phyloP scores from a whole-genome alignment of 1,140 invertebrate species.

The Orius insidiosus region DNA sequence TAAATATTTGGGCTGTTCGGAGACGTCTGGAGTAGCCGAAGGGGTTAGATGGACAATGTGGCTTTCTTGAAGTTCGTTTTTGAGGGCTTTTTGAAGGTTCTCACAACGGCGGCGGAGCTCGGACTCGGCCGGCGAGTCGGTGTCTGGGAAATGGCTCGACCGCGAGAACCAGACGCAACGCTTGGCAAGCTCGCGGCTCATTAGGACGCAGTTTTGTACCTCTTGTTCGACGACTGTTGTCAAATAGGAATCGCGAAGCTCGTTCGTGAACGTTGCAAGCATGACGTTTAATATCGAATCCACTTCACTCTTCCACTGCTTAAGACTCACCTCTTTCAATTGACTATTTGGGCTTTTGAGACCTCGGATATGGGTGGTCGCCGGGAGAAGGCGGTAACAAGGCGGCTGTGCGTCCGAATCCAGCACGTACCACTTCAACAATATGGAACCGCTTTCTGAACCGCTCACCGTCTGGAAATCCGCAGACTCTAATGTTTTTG shows the following conservation, averaged over 20 bases:
- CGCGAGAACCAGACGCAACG: slow-evolving; percentile 55
- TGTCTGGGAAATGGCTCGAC: slow-evolving; percentile 27
- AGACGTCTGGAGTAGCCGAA: slow-evolving; percentile 29
- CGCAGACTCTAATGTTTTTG: slow-evolving; percentile 53
- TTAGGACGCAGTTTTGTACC: slow-evolving; percentile 57
- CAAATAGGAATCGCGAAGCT: slow-evolving; percentile 57
- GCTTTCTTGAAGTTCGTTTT: slow-evolving; percentile 32
- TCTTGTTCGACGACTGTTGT: slow-evolving; percentile 64
- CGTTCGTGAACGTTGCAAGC: slow-evolving; percentile 46
- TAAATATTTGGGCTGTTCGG: slow-evolving; percentile 42
- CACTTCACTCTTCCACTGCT: slow-evolving; percentile 38
- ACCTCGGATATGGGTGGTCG: slow-evolving; percentile 34
- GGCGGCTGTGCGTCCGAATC: slow-evolving; percentile 49
- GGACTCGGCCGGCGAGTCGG: slow-evolving; percentile 26
- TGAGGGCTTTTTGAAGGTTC: slow-evolving; percentile 47
- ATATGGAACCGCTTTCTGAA: slow-evolving; percentile 36
- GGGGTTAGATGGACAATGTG: slow-evolving; percentile 40
- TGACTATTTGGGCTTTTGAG: slow-evolving; percentile 28
- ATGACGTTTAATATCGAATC: slow-evolving; percentile 47
- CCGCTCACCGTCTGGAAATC: slow-evolving; percentile 54
- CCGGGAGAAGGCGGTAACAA: slow-evolving; percentile 51
- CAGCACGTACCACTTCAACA: slow-evolving; percentile 50
- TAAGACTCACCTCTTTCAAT: slow-evolving; percentile 29
- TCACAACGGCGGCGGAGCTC: slow-evolving; percentile 48
- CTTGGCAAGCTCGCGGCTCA: slow-evolving; percentile 53